Evolutionary conservation across 2,797 vertebrate genomes (phyloP).

Genomic region (Buceros bicornis): DNA sequence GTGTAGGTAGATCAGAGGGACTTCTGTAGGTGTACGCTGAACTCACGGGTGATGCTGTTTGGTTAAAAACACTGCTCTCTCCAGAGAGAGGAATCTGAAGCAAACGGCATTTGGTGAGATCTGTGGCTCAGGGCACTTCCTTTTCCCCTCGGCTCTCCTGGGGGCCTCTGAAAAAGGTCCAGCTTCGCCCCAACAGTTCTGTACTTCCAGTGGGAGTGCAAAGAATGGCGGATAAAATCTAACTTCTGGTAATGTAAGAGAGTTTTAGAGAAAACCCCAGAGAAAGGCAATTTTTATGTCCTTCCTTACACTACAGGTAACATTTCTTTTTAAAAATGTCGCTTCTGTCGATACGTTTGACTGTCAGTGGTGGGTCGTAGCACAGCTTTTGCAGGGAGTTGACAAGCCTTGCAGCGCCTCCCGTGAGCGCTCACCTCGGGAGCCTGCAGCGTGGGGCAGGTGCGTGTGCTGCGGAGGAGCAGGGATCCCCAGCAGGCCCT

Average conservation of each 20-base stretch:
- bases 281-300: background rate
- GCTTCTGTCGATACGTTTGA: accelerated
- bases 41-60: background rate
- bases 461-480: accelerated
- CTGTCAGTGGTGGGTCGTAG: too few relatives aligned
- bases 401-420: background rate
- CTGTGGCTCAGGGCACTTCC: background rate
- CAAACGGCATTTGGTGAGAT: background rate
- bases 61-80: background rate
- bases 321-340: background rate
- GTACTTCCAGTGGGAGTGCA: background rate
- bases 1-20: background rate
- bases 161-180: background rate
- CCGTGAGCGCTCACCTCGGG: accelerated
- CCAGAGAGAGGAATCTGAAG: background rate
- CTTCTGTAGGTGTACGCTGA: background rate
- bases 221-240: background rate
- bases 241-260: background rate
- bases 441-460: background rate
- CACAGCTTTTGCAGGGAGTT: background rate
- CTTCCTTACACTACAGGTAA: background rate
- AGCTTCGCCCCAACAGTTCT: background rate
- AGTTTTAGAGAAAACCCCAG: background rate
- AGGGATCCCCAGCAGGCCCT: background rate
- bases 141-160: background rate